These are phyloP conservation scores for Drymonia ruficornis DNA, from an alignment of 2,888 invertebrate species.

Conservation along the genomic window DNA sequence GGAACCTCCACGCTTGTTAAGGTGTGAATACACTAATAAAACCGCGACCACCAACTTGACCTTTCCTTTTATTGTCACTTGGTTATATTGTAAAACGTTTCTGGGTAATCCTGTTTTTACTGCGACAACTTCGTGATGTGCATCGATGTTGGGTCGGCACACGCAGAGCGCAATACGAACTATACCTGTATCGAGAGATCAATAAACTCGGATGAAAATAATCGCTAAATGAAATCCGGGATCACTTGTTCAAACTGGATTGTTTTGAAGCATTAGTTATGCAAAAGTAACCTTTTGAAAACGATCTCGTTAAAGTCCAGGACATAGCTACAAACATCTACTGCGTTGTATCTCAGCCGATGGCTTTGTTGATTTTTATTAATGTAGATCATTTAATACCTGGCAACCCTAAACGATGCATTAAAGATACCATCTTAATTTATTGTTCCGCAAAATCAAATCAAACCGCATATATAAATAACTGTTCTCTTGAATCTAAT, in stretches of 20 bases:
- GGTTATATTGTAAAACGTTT: constrained; percentile 50
- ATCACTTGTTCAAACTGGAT: background rate
- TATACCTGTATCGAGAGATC: constrained; percentile 1
- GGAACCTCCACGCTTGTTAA: constrained; percentile 19
- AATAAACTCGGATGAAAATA: constrained; percentile 4
- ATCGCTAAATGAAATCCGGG: constrained; percentile 1
- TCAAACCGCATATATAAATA: constrained; percentile 3
- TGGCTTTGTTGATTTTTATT: background rate
- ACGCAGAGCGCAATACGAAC: background rate
- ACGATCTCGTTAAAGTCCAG: no score
- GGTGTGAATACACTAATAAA: constrained; percentile 31
- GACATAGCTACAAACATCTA: no score
- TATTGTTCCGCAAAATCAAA: constrained; percentile 3
- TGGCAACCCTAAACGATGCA: background rate
- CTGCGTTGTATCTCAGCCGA: background rate
- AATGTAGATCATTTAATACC: background rate
- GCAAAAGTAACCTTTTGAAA: no score
- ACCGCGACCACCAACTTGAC: constrained; percentile 38
- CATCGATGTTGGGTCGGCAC: constrained; percentile 7
- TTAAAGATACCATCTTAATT: background rate
- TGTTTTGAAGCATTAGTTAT: no score
- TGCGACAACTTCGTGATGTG: constrained; percentile 11
- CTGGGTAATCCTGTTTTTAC: constrained; percentile 17
- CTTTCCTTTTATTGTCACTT: constrained; percentile 44
- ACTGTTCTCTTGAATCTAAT: constrained; percentile 5